Evolutionary conservation across 2,888 invertebrate species (phyloP).

Genomic region (Heliconius sara): DNA sequence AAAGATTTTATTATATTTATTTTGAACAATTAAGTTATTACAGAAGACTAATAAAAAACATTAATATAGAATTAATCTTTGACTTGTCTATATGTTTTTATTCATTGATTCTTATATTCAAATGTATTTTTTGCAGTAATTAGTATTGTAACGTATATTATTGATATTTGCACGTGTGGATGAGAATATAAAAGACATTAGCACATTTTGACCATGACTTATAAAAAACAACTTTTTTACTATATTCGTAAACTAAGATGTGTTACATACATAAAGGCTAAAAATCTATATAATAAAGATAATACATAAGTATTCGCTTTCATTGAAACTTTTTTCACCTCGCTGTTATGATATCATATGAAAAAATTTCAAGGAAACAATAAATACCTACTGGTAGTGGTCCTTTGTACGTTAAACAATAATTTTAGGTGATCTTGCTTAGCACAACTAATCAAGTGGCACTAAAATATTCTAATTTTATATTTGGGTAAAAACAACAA

Average conservation of each 20-base stretch:
- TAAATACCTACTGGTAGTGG: no score
- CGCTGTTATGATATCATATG: neutral
- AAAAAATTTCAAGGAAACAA: conserved; percentile 11
- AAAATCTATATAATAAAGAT: neutral
- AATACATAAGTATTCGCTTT: neutral
- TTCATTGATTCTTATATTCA: neutral
- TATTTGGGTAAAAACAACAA: no score
- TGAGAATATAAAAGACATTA: conserved; percentile 25
- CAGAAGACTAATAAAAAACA: neutral
- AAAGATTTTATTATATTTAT: no score
- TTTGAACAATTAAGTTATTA: neutral
- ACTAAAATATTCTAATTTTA: no score
- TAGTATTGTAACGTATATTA: neutral
- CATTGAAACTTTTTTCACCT: conserved; percentile 1
- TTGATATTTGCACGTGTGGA: neutral
- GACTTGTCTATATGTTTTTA: neutral
- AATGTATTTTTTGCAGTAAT: conserved; percentile 4
- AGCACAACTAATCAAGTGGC: no score
- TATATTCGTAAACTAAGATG: neutral
- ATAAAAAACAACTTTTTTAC: neutral
- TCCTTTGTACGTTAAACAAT: neutral
- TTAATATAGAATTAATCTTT: neutral
- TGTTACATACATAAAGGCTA: neutral
- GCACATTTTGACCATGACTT: conserved; percentile 7
- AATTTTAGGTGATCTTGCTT: no score